These are phyloP conservation scores for Zonotrichia albicollis DNA, from an alignment of 2,797 vertebrate species.

Conservation along the genomic window DNA sequence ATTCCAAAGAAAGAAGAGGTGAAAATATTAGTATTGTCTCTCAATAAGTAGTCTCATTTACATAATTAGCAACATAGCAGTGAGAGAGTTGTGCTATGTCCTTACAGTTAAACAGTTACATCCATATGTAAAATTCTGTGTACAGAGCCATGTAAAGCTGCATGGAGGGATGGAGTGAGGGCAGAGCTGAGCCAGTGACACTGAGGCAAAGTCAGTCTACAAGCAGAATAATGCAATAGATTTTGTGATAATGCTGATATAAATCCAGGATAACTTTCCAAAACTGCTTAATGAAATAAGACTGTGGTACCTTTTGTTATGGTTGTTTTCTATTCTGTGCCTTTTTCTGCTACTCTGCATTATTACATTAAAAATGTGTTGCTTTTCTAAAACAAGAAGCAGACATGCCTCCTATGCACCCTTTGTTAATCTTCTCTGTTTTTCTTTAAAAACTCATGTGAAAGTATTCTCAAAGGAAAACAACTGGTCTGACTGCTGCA, in stretches of 20 bases:
- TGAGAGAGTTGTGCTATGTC: not conserved
- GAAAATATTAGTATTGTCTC: not conserved
- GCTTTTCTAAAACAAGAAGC: not conserved
- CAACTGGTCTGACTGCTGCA: not conserved
- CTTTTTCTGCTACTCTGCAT: not conserved
- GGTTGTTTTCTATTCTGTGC: not conserved
- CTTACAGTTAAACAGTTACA: not conserved
- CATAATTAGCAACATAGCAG: not conserved
- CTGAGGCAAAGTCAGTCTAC: not conserved
- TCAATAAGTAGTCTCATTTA: not conserved
- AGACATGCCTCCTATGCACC: not conserved
- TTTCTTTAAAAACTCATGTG: not conserved
- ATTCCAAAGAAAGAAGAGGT: not conserved
- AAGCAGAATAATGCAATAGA: not conserved
- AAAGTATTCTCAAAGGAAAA: not conserved
- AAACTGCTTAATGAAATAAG: not conserved
- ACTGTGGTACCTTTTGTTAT: not conserved
- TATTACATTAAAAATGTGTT: not conserved
- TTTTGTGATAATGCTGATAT: not conserved
- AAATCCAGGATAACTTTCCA: not conserved
- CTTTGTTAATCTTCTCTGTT: not conserved
- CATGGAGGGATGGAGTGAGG: rapidly evolving
- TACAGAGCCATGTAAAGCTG: not conserved
- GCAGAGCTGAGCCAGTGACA: not conserved
- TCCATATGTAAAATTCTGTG: rapidly evolving